Conservation (phyloP, 2,113 vertebrate species). For the Ctenomys sociabilis region DNA sequence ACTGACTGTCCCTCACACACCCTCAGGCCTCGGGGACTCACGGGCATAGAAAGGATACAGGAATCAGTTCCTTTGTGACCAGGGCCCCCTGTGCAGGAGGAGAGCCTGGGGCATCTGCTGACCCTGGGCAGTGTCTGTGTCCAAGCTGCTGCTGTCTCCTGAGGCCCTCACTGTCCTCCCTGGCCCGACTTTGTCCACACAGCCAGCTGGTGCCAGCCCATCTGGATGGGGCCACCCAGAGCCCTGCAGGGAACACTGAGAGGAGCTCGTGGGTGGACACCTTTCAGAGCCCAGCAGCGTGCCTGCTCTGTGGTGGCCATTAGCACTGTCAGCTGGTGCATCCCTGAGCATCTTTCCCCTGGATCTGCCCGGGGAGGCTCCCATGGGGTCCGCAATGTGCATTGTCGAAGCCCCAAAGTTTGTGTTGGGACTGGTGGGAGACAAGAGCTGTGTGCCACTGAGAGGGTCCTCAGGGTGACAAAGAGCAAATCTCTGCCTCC, state of each 20-base stretch:
- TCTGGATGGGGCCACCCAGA: too few relatives aligned
- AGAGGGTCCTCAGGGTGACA: background rate
- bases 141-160: background rate
- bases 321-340: background rate
- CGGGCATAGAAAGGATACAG: too few relatives aligned
- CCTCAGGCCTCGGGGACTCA: background rate
- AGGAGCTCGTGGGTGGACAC: background rate
- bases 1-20: rapidly evolving
- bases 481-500: too few relatives aligned
- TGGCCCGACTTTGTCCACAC: background rate
- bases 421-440: background rate
- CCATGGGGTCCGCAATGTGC: background rate
- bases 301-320: background rate
- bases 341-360: rapidly evolving
- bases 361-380: background rate
- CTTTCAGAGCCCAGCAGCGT: background rate
- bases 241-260: too few relatives aligned
- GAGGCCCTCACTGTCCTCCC: background rate
- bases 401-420: background rate
- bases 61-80: background rate
- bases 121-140: background rate
- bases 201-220: background rate
- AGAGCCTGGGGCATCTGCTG: background rate
- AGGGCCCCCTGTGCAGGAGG: background rate
- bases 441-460: background rate